phyloP scores from a whole-genome alignment of 2,888 invertebrate species.

The Sarcophaga subvicina region DNA sequence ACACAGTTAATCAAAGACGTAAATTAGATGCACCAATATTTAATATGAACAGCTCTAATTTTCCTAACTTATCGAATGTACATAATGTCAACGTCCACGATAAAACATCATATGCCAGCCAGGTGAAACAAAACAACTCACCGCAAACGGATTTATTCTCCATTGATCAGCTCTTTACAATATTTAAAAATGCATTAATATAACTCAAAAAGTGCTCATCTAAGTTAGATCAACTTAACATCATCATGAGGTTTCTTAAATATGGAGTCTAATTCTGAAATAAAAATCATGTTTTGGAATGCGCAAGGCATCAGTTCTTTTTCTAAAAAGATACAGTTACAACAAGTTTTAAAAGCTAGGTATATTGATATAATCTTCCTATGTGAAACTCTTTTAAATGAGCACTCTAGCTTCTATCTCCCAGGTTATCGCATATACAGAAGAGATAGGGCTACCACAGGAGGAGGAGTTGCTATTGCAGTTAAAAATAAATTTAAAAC shows the following conservation, averaged over 20 bases:
- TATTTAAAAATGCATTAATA: conserved; percentile 1
- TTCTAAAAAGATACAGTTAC: conserved; percentile 23
- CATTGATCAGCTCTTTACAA: conserved; percentile 8
- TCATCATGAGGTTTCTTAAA: background rate
- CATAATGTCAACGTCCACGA: background rate
- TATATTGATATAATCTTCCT: background rate
- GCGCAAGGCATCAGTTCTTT: conserved; percentile 19
- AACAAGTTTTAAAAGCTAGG: conserved; percentile 29
- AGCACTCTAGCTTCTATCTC: background rate
- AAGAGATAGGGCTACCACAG: background rate
- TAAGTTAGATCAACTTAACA: conserved; percentile 14
- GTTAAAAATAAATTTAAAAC: background rate
- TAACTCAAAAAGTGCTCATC: background rate
- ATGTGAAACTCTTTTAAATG: conserved; percentile 15
- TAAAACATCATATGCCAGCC: background rate
- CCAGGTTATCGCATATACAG: conserved; percentile 8
- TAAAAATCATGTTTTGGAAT: conserved; percentile 28
- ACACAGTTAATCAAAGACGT: background rate
- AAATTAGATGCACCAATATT: background rate
- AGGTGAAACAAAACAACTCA: background rate
- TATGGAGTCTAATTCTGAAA: background rate
- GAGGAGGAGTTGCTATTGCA: conserved; percentile 13
- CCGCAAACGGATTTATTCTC: background rate
- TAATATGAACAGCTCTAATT: background rate
- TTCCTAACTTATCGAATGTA: background rate